Percentiles rank a stretch among this genome's conserved stretches.
These are phyloP conservation scores for Heteropelma amictum DNA, from an alignment of 2,888 invertebrate genomes.

Conservation along the genomic window DNA sequence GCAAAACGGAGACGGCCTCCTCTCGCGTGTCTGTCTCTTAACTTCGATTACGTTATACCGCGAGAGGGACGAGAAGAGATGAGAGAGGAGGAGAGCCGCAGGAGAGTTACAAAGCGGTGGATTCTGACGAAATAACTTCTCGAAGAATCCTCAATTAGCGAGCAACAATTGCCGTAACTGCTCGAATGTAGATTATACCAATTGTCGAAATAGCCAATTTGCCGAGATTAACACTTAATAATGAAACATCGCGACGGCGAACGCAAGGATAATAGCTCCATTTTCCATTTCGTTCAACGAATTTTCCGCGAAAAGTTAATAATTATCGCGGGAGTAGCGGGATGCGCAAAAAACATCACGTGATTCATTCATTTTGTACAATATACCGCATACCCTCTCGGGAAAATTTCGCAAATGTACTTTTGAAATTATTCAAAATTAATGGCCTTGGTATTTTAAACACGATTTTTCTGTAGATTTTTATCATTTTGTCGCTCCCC, in stretches of 20 bases:
- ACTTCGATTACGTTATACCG: conserved; percentile 57
- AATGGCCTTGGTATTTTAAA: no score
- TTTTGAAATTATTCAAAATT: no score
- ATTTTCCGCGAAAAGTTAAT: no score
- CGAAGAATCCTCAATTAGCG: conserved; percentile 46
- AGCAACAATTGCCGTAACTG: conserved; percentile 28
- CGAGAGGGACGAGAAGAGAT: background rate
- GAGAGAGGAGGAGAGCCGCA: background rate
- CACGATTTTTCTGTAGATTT: no score
- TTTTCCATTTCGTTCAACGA: no score
- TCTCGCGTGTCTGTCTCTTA: conserved; percentile 62
- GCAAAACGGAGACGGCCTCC: conserved; percentile 51
- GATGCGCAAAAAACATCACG: no score
- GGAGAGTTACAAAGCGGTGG: conserved; percentile 40
- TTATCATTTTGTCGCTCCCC: background rate
- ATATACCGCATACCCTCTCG: no score
- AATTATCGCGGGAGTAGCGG: no score
- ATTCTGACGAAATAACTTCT: conserved; percentile 51
- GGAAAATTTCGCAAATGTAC: no score
- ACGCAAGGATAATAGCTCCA: no score
- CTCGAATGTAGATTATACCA: conserved; percentile 14
- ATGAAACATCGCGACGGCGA: background rate
- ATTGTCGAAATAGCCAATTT: conserved; percentile 27
- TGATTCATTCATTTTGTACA: no score
- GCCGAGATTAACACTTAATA: conserved; percentile 19